phyloP scores from a whole-genome alignment of 1,140 invertebrate species.

The Ladona fulva region DNA sequence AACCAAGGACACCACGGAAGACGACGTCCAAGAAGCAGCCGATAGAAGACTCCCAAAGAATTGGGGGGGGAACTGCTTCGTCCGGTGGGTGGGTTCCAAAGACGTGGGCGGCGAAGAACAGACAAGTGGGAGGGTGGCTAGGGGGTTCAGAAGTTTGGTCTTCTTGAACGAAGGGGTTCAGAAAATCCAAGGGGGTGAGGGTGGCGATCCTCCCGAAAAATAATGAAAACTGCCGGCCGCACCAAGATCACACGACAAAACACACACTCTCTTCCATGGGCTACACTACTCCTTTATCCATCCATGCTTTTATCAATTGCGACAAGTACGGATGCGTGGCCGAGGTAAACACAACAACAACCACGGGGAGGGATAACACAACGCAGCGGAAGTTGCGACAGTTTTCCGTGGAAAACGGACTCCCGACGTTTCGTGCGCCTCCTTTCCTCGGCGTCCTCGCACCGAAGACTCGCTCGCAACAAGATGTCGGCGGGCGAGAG shows the following conservation, averaged over 20 bases:
- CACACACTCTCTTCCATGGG: not conserved
- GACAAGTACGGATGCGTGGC: too few relatives aligned
- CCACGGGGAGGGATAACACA: too few relatives aligned
- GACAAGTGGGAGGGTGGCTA: not conserved
- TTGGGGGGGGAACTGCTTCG: too few relatives aligned
- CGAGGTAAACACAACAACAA: too few relatives aligned
- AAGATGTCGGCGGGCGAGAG: not conserved
- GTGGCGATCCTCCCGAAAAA: not conserved
- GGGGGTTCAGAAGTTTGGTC: not conserved
- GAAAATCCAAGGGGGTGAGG: too few relatives aligned
- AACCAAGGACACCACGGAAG: not conserved
- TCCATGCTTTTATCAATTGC: not conserved
- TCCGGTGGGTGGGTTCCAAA: too few relatives aligned
- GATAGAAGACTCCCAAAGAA: too few relatives aligned
- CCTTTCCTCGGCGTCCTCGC: not conserved
- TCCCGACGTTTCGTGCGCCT: too few relatives aligned
- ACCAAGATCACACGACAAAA: not conserved
- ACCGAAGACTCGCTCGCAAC: not conserved
- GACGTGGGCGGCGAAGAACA: not conserved
- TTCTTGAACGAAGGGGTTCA: too few relatives aligned
- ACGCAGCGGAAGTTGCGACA: too few relatives aligned
- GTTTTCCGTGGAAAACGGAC: too few relatives aligned
- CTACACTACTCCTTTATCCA: not conserved
- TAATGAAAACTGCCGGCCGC: not conserved
- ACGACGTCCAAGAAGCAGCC: not conserved